Evolutionary conservation across 2,113 vertebrate genomes (phyloP).

Genomic region (Laticauda colubrina): DNA sequence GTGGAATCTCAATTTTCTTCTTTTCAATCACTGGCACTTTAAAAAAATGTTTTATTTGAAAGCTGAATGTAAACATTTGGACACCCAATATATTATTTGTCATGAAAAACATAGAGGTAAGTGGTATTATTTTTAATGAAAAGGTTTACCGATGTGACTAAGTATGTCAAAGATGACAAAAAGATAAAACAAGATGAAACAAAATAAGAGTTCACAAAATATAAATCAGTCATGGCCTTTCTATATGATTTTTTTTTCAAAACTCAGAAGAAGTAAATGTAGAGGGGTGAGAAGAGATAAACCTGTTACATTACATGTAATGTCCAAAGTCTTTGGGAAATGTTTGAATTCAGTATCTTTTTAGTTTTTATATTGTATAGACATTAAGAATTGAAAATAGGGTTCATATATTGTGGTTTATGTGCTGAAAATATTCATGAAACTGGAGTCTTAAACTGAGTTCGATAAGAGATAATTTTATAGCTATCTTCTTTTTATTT

Average conservation of each 20-base stretch:
- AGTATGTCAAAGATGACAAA: constrained; percentile 5
- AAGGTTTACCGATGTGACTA: constrained; percentile 17
- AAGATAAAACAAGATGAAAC: neutral
- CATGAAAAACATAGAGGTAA: neutral
- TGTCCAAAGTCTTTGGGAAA: neutral
- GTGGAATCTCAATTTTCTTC: constrained; percentile 70
- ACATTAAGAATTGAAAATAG: neutral
- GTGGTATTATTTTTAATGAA: neutral
- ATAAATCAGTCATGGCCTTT: constrained; percentile 8
- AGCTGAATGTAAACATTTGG: constrained; percentile 15
- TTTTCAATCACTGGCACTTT: constrained; percentile 71
- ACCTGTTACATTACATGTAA: neutral
- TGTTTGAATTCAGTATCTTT: neutral
- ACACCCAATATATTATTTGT: neutral
- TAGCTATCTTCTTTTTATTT: constrained; percentile 53
- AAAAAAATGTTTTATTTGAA: constrained; percentile 50
- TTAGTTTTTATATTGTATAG: neutral
- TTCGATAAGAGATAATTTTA: neutral
- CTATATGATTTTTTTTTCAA: neutral
- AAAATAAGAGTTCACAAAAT: neutral
- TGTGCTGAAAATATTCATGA: neutral
- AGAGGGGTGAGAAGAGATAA: neutral
- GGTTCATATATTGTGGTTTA: neutral
- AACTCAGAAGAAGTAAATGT: neutral
- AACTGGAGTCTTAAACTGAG: neutral